A percentile compares a stretch with the other conserved stretches of the same genome.
Conservation (phyloP, 1,140 invertebrate species). For the Homalodisca vitripennis region DNA sequence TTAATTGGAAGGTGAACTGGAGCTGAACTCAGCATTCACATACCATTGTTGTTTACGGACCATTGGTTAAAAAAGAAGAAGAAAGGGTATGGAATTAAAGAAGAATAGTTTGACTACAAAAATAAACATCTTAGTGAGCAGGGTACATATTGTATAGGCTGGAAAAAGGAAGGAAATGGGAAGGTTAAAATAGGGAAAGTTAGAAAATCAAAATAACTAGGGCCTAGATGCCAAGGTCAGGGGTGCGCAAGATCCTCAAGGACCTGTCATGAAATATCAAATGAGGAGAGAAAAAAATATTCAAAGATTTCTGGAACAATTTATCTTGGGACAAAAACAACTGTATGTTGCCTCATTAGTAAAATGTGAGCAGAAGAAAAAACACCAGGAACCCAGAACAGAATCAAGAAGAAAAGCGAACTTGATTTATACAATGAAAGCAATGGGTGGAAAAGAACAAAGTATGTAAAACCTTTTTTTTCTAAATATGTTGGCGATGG, state of each 20-base stretch:
- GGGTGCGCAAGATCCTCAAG: not conserved
- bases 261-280: not conserved
- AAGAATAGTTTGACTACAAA: too few relatives aligned
- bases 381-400: not conserved
- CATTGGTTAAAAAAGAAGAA: too few relatives aligned
- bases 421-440: not conserved
- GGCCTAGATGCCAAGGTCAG: not conserved
- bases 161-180: too few relatives aligned
- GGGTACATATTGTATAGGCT: too few relatives aligned
- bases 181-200: not conserved
- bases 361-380: not conserved
- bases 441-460: not conserved
- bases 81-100: too few relatives aligned
- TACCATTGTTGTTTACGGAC: too few relatives aligned
- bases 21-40: too few relatives aligned
- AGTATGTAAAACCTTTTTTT: not conserved
- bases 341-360: not conserved
- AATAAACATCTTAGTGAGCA: too few relatives aligned
- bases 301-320: not conserved
- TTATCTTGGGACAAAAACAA: not conserved
- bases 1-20: too few relatives aligned
- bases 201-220: not conserved
- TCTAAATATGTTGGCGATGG: not conserved
- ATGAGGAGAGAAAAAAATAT: not conserved
- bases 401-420: too few relatives aligned